A percentile compares a stretch with the other conserved stretches of the same genome.
Conservation (phyloP, 1,140 invertebrate genomes). For the Saccostrea glomerata region DNA sequence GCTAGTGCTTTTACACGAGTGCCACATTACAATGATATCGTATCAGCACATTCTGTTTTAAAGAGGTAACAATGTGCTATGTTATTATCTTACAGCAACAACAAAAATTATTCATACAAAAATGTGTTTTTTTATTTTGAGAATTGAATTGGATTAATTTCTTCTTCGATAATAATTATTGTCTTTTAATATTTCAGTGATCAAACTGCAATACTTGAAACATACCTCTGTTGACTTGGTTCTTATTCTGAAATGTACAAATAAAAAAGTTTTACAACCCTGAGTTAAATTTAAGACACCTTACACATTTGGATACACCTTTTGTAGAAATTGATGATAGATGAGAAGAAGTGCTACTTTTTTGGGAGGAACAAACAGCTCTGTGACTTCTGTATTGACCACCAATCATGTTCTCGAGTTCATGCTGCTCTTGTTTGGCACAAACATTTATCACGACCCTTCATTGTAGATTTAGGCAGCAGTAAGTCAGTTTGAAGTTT, state of each 20-base stretch:
- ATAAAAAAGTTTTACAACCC: no score
- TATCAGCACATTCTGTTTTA: conserved; percentile 42
- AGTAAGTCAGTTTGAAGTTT: conserved; percentile 86
- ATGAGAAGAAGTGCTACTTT: conserved; percentile 98
- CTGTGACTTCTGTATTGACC: conserved; percentile 99
- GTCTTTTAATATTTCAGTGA: no score
- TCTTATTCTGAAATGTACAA: no score
- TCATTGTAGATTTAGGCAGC: conserved; percentile 98
- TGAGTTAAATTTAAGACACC: no score
- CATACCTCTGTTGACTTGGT: no score
- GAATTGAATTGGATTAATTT: no score
- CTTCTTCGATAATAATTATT: no score
- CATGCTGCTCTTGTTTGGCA: conserved; percentile 98
- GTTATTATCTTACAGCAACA: background rate
- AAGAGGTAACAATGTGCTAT: conserved; percentile 45
- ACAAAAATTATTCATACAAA: background rate
- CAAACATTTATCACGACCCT: conserved; percentile 95
- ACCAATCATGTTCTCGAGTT: conserved; percentile 97
- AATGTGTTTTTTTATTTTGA: no score
- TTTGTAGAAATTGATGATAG: conserved; percentile 97
- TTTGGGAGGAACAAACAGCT: conserved; percentile 98
- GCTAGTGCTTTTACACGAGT: conserved; percentile 45
- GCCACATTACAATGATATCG: conserved; percentile 39
- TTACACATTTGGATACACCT: background rate
- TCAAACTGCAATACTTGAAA: no score